Conservation (phyloP, 2,888 invertebrate species). For the Melinopterus prodromus region DNA sequence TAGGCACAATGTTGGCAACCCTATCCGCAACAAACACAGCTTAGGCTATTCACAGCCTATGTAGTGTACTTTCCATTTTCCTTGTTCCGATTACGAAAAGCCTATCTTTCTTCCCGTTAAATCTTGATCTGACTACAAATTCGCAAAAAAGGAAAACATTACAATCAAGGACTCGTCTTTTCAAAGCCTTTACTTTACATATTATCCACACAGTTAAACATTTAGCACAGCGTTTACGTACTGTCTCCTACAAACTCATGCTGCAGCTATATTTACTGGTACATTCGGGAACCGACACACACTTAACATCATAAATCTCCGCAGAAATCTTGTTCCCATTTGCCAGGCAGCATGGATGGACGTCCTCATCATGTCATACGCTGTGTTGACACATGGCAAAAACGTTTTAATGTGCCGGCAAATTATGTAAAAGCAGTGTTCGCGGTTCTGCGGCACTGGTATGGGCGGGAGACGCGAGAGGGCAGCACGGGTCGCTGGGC, state of each 20-base stretch:
- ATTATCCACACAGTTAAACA: too few species aligned
- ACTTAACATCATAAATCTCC: not conserved
- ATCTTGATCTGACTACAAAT: too few species aligned
- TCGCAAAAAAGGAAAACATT: too few species aligned
- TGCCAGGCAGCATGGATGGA: not conserved
- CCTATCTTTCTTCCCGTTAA: too few species aligned
- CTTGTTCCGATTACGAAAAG: too few species aligned
- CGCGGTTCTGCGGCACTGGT: not conserved
- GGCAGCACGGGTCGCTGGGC: slow-evolving; percentile 13
- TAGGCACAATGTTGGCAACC: too few species aligned
- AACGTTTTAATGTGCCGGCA: slow-evolving; percentile 4
- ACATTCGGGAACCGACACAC: not conserved
- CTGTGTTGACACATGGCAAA: not conserved
- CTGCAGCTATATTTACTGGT: not conserved
- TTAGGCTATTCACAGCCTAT: too few species aligned
- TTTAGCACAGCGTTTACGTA: not conserved
- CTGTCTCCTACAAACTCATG: not conserved
- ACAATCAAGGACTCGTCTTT: too few species aligned
- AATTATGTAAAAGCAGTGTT: not conserved
- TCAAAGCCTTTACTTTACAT: too few species aligned
- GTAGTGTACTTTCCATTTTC: too few species aligned
- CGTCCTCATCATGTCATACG: not conserved
- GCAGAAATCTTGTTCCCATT: not conserved
- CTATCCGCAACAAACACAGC: too few species aligned
- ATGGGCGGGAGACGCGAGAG: not conserved